Percentiles rank a stretch among this genome's conserved stretches.
phyloP scores from a whole-genome alignment of 2,888 invertebrate species.

The Cephus sareptanus region DNA sequence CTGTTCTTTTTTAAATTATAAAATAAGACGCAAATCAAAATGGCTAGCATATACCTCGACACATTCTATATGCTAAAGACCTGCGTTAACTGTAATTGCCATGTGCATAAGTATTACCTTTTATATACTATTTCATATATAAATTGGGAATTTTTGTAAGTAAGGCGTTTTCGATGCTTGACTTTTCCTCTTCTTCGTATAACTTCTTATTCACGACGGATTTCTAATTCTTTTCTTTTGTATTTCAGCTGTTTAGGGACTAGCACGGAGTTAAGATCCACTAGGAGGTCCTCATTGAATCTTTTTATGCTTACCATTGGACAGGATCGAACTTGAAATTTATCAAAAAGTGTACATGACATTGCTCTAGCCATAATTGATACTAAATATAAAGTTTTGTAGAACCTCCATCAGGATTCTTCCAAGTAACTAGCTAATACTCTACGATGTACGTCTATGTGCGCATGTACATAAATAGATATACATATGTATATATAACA shows the following conservation, averaged over 20 bases:
- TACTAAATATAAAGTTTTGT: background rate
- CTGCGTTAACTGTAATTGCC: background rate
- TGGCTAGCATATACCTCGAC: background rate
- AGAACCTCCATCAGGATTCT: background rate
- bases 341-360: background rate
- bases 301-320: background rate
- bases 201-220: background rate
- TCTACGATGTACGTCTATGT: background rate
- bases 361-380: background rate
- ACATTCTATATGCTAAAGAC: background rate
- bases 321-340: background rate
- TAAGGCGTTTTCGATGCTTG: conserved; percentile 61
- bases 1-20: background rate
- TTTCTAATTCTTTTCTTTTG: background rate
- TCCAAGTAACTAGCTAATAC: background rate
- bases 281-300: background rate
- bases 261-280: background rate
- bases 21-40: background rate
- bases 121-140: background rate
- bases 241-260: background rate
- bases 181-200: conserved; percentile 34
- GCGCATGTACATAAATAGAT: background rate
- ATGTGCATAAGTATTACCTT: background rate
- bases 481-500: background rate
- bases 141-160: conserved; percentile 26